Conservation (phyloP, 2,888 invertebrate species). For the Nomada fucata region DNA sequence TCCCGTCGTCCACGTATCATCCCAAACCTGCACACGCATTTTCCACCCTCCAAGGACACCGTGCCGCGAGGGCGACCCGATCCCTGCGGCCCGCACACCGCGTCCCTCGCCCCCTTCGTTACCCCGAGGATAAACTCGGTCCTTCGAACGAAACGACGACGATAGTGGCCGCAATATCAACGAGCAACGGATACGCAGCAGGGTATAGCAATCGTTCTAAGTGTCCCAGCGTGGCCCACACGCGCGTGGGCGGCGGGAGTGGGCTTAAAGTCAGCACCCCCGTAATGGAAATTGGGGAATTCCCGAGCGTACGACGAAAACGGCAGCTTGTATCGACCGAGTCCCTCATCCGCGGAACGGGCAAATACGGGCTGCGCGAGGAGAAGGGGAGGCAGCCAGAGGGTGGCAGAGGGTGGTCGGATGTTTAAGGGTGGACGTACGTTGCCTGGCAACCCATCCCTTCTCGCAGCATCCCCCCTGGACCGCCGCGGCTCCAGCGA, state of each 20-base stretch:
- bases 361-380: slow-evolving; percentile 57
- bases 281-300: slow-evolving; percentile 81
- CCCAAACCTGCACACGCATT: not conserved
- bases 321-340: slow-evolving; percentile 80
- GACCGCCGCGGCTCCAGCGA: slow-evolving; percentile 59
- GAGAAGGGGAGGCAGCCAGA: slow-evolving; percentile 58
- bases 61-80: too few relatives aligned
- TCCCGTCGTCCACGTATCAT: not conserved
- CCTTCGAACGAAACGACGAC: not conserved
- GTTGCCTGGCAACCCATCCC: slow-evolving; percentile 82
- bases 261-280: slow-evolving; percentile 74
- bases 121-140: not conserved
- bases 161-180: not conserved
- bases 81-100: not conserved
- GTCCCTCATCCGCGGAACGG: slow-evolving; percentile 57
- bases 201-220: slow-evolving; percentile 61
- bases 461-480: slow-evolving; percentile 75
- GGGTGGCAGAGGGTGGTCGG: slow-evolving; percentile 55
- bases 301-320: slow-evolving; percentile 78
- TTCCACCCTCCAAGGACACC: not conserved
- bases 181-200: not conserved
- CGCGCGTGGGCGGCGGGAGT: slow-evolving; percentile 9
- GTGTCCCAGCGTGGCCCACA: slow-evolving; percentile 48
- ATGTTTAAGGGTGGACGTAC: slow-evolving; percentile 82
- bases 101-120: not conserved